Evolutionary conservation across 1,140 invertebrate species (phyloP).

Genomic region (Leptonema lineaticorne): DNA sequence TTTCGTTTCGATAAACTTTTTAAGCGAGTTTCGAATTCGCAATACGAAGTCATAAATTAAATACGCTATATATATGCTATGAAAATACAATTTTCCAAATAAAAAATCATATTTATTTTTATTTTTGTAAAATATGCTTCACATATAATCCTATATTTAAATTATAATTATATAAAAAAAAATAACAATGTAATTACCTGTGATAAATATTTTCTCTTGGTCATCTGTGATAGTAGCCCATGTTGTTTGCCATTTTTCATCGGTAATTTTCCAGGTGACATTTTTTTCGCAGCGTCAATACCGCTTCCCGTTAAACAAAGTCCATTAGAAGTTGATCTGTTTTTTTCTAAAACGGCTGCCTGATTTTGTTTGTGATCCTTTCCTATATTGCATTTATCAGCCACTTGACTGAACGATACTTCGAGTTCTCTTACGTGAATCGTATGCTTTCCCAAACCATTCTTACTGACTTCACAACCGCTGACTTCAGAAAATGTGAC

Average conservation of each 20-base stretch:
- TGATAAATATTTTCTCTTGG: slow-evolving; percentile 52
- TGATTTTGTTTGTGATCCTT: slow-evolving; percentile 20
- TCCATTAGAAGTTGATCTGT: slow-evolving; percentile 26
- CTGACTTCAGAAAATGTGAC: slow-evolving; percentile 57
- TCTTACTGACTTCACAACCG: slow-evolving; percentile 50
- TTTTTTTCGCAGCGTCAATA: neutral
- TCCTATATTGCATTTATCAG: slow-evolving; percentile 52
- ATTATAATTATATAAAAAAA: too few relatives aligned
- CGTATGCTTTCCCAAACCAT: slow-evolving; percentile 49
- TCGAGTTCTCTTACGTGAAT: slow-evolving; percentile 53
- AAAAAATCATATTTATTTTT: too few relatives aligned
- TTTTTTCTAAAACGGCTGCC: slow-evolving; percentile 1
- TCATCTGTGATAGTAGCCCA: slow-evolving; percentile 34
- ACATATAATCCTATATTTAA: too few relatives aligned
- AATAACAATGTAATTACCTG: slow-evolving; percentile 45
- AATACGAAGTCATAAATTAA: too few relatives aligned
- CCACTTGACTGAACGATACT: slow-evolving; percentile 55
- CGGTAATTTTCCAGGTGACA: slow-evolving; percentile 26
- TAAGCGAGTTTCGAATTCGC: too few relatives aligned
- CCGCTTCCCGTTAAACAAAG: slow-evolving; percentile 25
- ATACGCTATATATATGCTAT: too few relatives aligned
- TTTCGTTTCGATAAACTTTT: too few relatives aligned
- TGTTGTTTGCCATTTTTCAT: slow-evolving; percentile 24
- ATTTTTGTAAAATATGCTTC: too few relatives aligned
- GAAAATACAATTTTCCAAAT: too few relatives aligned